Evolutionary conservation across 2,797 vertebrate species (phyloP), one percentile per base, ranked within the genome.

Genomic region (Siniperca undulata): DNA sequence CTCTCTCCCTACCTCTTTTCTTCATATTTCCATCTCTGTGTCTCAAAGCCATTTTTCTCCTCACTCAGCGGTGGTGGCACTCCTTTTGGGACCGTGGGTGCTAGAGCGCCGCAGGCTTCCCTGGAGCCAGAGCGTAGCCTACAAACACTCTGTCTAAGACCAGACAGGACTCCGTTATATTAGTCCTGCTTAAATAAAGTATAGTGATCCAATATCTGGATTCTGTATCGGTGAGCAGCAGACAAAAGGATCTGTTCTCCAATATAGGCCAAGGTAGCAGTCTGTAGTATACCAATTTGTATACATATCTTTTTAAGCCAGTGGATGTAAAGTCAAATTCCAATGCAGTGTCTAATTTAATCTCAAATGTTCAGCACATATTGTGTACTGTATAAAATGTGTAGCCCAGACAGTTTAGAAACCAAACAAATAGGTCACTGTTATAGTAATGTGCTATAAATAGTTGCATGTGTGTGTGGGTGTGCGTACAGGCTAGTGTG

Each of bases 51-150:
- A 78, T 91, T 94, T 94, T 90, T 87, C 82, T 89, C 87, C 84
- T 92, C 86, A 77, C 83, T 95, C 90, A 85, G 91, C 78, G 50
- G 74, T 88, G 89, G 92, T 89, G 89, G 86, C 77, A 77, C 87
- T 89, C 82, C 94, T 94, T 94, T 55, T 2, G 91, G 93, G 95
- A 95, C 86, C 48, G 61, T 88, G 89, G 89, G 93, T 87, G 89
- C 87, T 89, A 74, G 84, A 94, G 86, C 16, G 93, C 95, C 93
- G 86, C 86, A 85, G 95, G 95, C 95, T 94, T 92, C 93, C 94
- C 92, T 88, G 86, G 84, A 95, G 95, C 94, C 93, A 93, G 81
- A 86, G 72, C 76, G 86, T 92, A 92, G 92, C 91, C 93, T 94
- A 94, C 94, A 96, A 93, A 94, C 89, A 92, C 84, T 89, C 84